Evolutionary conservation across 2,113 vertebrate species (phyloP).

Genomic region (Chionodraco myersi): DNA sequence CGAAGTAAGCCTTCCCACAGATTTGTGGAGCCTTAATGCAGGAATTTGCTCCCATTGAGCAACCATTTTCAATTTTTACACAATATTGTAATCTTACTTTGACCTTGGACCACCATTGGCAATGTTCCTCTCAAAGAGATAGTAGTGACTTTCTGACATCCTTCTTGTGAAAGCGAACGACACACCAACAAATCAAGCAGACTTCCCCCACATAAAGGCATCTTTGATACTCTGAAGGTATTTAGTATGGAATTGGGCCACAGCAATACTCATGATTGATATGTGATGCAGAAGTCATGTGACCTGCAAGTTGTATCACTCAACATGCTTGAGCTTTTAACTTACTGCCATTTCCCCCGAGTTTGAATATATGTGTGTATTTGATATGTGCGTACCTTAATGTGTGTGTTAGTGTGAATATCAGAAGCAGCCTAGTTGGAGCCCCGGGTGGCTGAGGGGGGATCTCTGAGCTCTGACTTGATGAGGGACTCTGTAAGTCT

Average conservation of each 20-base stretch:
- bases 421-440: constrained; percentile 47
- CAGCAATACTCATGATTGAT: not conserved
- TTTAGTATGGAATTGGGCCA: not conserved
- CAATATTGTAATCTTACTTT: not conserved
- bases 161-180: not conserved
- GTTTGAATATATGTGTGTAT: not conserved
- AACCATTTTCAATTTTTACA: no score
- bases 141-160: not conserved
- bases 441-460: constrained; percentile 31
- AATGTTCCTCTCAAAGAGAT: not conserved
- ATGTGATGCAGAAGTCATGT: not conserved
- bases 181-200: not conserved
- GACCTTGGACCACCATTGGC: not conserved
- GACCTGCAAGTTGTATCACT: not conserved
- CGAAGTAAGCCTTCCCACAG: no score
- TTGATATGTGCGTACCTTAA: not conserved
- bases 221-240: not conserved
- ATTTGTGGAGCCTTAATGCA: no score
- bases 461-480: constrained; percentile 47
- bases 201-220: not conserved
- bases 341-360: not conserved
- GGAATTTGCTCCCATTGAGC: no score
- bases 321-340: not conserved
- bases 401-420: constrained; percentile 25
- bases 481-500: constrained; percentile 38